Conservation (phyloP, 2,797 vertebrate genomes). For the Anguilla anguilla region DNA sequence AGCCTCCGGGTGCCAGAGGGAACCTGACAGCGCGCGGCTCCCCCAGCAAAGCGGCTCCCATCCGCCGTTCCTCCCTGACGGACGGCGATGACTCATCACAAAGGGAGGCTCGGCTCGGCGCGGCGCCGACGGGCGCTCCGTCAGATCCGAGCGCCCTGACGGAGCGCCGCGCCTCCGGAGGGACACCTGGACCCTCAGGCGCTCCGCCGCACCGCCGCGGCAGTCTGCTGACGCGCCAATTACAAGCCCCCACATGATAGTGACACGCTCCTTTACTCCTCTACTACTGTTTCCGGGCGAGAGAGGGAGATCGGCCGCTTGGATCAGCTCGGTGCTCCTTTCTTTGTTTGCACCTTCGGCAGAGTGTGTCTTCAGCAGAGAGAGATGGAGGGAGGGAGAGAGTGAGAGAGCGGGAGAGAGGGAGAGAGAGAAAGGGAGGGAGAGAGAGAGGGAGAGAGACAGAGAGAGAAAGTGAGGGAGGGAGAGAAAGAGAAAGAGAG, state of each 20-base stretch:
- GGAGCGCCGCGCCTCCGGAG: neutral
- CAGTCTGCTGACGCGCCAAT: neutral
- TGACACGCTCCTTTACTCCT: constrained; percentile 2
- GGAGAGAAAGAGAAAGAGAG: neutral
- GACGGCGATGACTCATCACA: neutral
- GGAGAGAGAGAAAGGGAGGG: no score
- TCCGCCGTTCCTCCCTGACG: neutral
- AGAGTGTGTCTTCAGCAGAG: neutral
- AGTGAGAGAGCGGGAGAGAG: no score
- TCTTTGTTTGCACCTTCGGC: neutral
- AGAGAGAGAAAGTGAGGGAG: neutral
- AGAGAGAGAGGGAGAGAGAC: no score
- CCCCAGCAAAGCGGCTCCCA: neutral
- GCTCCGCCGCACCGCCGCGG: neutral
- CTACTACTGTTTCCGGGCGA: neutral
- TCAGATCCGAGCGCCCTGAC: neutral
- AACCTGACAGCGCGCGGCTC: neutral
- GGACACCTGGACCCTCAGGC: constrained; percentile 10
- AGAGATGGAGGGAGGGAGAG: no score
- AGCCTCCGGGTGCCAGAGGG: neutral
- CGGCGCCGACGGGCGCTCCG: neutral
- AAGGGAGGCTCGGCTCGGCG: neutral
- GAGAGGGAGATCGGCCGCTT: neutral
- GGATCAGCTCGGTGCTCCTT: neutral
- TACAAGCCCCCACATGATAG: neutral